These are phyloP conservation scores for Leucania comma DNA, from an alignment of 2,888 invertebrate genomes.

Conservation along the genomic window DNA sequence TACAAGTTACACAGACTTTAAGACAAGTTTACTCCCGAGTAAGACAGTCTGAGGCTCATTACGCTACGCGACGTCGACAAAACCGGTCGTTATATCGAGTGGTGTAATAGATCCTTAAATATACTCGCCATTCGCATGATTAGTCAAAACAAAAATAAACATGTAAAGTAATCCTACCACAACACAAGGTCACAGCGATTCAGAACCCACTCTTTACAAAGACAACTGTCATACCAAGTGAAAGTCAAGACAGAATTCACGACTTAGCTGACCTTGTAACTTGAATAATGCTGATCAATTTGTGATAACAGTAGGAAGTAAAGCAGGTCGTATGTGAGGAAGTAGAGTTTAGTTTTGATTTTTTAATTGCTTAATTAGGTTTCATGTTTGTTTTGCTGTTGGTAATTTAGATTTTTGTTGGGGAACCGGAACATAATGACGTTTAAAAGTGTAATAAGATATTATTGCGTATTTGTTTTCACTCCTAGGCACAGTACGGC, in stretches of 20 bases:
- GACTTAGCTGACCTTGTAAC: constrained; percentile 44
- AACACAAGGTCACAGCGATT: constrained; percentile 40
- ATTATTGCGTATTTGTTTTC: background rate
- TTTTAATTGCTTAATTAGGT: constrained; percentile 3
- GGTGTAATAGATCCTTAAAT: too few relatives aligned
- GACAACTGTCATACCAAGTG: constrained; percentile 37
- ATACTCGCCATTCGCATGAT: constrained; percentile 8
- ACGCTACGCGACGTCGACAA: too few relatives aligned
- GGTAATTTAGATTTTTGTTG: background rate
- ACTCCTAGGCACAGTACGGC: too few relatives aligned
- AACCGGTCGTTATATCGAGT: too few relatives aligned
- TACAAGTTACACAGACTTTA: too few relatives aligned
- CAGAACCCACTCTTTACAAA: constrained; percentile 45
- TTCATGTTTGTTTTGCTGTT: background rate
- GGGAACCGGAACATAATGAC: background rate
- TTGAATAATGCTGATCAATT: constrained; percentile 28
- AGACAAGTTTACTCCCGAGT: too few relatives aligned
- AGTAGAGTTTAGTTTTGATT: constrained; percentile 3
- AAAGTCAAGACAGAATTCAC: constrained; percentile 50
- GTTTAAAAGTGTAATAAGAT: too few relatives aligned
- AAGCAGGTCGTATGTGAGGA: constrained; percentile 5
- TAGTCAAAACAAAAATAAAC: constrained; percentile 29
- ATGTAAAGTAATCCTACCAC: constrained; percentile 3
- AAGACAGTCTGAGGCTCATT: too few relatives aligned
- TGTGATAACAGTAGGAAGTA: constrained; percentile 35